Conservation (phyloP, 2,888 invertebrate genomes). For the Eupithecia insigniata region DNA sequence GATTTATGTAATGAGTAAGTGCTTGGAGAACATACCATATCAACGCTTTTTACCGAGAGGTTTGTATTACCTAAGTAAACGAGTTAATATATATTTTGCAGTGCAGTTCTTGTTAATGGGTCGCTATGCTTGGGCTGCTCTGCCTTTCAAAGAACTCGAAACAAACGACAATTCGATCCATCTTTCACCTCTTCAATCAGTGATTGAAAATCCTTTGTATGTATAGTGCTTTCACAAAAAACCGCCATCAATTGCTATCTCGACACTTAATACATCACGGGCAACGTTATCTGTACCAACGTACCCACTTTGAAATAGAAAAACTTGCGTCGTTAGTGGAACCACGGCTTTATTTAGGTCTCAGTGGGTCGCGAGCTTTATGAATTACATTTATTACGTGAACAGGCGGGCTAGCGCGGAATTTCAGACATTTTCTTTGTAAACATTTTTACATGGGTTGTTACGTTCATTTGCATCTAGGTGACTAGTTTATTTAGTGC, state of each 20-base stretch:
- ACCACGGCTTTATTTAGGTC: constrained; percentile 49
- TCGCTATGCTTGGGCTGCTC: not conserved
- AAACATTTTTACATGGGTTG: constrained; percentile 1
- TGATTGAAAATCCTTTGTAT: not conserved
- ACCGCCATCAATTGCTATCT: constrained; percentile 37
- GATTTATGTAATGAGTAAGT: too few relatives aligned
- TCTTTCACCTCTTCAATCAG: not conserved
- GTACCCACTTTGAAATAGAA: constrained; percentile 63
- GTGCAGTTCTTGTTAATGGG: not conserved
- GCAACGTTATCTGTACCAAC: constrained; percentile 48
- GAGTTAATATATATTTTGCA: not conserved
- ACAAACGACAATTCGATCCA: not conserved
- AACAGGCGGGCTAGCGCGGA: not conserved
- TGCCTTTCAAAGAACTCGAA: not conserved
- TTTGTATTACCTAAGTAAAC: too few relatives aligned
- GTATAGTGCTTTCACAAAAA: constrained; percentile 4
- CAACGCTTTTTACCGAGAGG: too few relatives aligned
- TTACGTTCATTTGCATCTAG: not conserved
- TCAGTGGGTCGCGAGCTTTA: constrained; percentile 35
- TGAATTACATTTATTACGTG: constrained; percentile 31
- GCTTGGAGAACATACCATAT: too few relatives aligned
- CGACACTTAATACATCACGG: constrained; percentile 49
- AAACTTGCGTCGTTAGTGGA: constrained; percentile 68
- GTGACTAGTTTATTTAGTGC: constrained; percentile 11
- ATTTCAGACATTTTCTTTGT: not conserved